Percentiles rank a stretch among this genome's conserved stretches.
phyloP scores from a whole-genome alignment of 1,140 invertebrate species.

The Orchesella cincta region DNA sequence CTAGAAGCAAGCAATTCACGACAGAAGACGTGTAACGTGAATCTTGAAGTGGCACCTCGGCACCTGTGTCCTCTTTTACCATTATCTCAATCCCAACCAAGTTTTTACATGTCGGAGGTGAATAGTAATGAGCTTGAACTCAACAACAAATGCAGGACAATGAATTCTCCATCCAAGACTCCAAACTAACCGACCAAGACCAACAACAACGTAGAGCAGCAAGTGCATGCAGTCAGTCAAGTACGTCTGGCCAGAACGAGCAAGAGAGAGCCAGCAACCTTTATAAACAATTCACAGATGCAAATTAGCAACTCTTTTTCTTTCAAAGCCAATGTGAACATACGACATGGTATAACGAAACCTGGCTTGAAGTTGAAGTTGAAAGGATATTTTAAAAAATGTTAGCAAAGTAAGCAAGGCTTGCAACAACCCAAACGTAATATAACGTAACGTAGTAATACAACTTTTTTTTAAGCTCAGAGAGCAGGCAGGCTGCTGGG shows the following conservation, averaged over 20 bases:
- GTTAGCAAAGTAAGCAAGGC: too few species aligned
- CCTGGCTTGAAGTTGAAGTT: neutral
- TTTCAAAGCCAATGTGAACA: constrained; percentile 2
- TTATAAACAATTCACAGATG: constrained; percentile 24
- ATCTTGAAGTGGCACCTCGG: too few species aligned
- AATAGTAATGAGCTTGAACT: constrained; percentile 3
- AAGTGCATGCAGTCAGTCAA: neutral
- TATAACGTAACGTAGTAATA: too few species aligned
- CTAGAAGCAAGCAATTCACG: too few species aligned
- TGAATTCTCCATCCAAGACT: neutral
- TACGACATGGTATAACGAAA: neutral
- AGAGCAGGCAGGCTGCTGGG: too few species aligned
- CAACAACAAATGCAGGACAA: neutral
- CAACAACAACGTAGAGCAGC: neutral
- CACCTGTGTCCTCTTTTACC: too few species aligned
- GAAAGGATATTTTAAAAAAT: too few species aligned
- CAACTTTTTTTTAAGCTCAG: too few species aligned
- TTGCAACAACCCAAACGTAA: too few species aligned
- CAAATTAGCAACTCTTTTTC: constrained; percentile 27
- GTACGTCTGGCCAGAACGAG: neutral
- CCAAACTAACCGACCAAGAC: neutral
- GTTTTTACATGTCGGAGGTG: neutral
- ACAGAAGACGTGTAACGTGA: too few species aligned
- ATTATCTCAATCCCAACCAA: neutral
- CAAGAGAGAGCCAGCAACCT: constrained; percentile 9